Conservation (phyloP, 1,140 invertebrate species). For the Sarcophaga peregrina region DNA sequence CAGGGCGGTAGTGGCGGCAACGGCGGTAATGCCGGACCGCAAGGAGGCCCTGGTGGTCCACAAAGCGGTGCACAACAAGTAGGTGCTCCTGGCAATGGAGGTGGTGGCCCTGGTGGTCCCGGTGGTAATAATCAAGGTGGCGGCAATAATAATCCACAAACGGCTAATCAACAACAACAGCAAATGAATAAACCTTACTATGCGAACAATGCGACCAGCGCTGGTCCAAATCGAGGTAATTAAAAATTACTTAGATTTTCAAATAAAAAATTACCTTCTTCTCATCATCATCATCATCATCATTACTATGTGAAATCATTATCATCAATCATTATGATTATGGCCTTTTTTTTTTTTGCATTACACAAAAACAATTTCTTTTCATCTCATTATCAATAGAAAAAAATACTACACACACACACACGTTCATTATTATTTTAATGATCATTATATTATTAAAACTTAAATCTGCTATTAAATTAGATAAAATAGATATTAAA, state of each 20-base stretch:
- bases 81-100: slow-evolving; percentile 31
- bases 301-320: no score
- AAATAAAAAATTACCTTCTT: slow-evolving; percentile 53
- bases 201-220: slow-evolving; percentile 57
- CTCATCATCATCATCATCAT: slow-evolving; percentile 52
- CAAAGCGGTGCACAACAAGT: slow-evolving; percentile 44
- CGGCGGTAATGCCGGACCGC: slow-evolving; percentile 53
- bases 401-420: no score
- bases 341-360: no score
- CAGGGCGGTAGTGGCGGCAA: slow-evolving; percentile 46
- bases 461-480: no score
- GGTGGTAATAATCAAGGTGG: slow-evolving; percentile 52
- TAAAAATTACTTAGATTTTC: slow-evolving; percentile 47
- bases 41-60: slow-evolving; percentile 54
- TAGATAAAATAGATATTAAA: no score
- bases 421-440: no score
- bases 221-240: slow-evolving; percentile 56
- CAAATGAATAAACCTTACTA: slow-evolving; percentile 65
- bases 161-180: slow-evolving; percentile 41
- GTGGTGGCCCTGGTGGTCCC: slow-evolving; percentile 45
- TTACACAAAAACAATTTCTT: no score
- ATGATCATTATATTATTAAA: no score
- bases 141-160: slow-evolving; percentile 46
- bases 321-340: no score
- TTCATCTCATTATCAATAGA: no score